Conservation (phyloP, 2,113 vertebrate genomes). For the Rhinolophus ferrumequinum region DNA sequence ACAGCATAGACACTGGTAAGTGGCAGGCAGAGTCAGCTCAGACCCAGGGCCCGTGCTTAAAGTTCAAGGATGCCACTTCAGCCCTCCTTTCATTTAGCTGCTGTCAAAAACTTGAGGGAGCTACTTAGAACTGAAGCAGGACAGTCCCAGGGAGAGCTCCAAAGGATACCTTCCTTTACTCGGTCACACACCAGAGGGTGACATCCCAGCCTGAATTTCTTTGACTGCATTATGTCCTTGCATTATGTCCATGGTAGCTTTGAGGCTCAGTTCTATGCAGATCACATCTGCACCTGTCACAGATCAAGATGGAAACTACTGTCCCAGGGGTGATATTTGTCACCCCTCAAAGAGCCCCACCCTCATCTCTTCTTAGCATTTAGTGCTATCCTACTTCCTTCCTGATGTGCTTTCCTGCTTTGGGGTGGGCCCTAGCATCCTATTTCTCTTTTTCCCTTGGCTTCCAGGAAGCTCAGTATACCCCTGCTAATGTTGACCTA, state of each 20-base stretch:
- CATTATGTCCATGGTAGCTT: too few species aligned
- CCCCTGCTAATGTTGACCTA: background rate
- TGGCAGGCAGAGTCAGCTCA: background rate
- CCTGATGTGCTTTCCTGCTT: fast-evolving
- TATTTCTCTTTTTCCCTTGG: background rate
- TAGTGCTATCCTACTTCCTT: background rate
- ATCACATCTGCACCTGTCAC: background rate
- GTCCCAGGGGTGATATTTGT: background rate
- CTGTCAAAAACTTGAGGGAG: too few species aligned
- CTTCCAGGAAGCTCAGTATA: background rate
- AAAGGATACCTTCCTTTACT: fast-evolving
- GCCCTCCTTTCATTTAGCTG: background rate
- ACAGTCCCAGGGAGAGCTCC: background rate
- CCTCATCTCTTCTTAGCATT: background rate
- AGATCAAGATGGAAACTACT: fast-evolving
- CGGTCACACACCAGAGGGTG: fast-evolving
- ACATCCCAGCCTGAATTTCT: fast-evolving
- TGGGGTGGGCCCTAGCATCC: fast-evolving
- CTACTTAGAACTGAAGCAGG: fast-evolving
- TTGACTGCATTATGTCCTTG: fast-evolving
- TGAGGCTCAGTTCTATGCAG: fast-evolving
- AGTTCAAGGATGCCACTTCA: background rate
- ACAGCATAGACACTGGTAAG: background rate
- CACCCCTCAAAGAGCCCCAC: background rate
- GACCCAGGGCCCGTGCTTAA: fast-evolving